phyloP scores from a whole-genome alignment of 2,113 vertebrate species.

The Aspidoscelis tigris region DNA sequence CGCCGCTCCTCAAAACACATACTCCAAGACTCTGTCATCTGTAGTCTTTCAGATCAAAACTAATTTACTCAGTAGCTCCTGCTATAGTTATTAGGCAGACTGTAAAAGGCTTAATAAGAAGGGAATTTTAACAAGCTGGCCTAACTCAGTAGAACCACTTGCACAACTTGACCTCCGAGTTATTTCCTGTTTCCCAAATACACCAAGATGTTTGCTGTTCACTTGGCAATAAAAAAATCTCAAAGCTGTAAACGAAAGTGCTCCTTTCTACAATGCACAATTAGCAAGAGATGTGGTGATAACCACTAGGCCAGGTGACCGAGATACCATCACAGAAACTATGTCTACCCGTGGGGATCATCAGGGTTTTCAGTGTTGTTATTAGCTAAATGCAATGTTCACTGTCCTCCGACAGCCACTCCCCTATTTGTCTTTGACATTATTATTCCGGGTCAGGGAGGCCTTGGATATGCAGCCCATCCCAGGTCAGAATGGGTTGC shows the following conservation, averaged over 20 bases:
- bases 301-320: not conserved
- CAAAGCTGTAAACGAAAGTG: slow-evolving; percentile 6
- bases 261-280: not conserved
- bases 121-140: slow-evolving; percentile 40
- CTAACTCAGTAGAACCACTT: slow-evolving; percentile 32
- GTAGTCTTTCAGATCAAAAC: slow-evolving; percentile 36
- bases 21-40: not conserved
- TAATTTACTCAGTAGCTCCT: slow-evolving; percentile 22
- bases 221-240: slow-evolving; percentile 23
- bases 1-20: slow-evolving; percentile 1
- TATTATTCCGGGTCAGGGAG: no score
- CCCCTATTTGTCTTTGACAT: no score
- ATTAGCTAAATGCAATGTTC: not conserved
- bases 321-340: not conserved
- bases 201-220: slow-evolving; percentile 9
- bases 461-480: no score
- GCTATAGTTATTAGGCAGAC: not conserved
- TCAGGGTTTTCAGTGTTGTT: no score
- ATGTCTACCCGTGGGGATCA: not conserved
- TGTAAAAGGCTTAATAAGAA: slow-evolving; percentile 1
- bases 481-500: no score
- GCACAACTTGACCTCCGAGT: slow-evolving; percentile 37
- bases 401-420: no score
- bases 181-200: slow-evolving; percentile 51
- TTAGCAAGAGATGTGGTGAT: no score